Percentiles rank a stretch among this genome's conserved stretches.
phyloP scores from a whole-genome alignment of 2,888 invertebrate genomes.

The Chouioia cunea region DNA sequence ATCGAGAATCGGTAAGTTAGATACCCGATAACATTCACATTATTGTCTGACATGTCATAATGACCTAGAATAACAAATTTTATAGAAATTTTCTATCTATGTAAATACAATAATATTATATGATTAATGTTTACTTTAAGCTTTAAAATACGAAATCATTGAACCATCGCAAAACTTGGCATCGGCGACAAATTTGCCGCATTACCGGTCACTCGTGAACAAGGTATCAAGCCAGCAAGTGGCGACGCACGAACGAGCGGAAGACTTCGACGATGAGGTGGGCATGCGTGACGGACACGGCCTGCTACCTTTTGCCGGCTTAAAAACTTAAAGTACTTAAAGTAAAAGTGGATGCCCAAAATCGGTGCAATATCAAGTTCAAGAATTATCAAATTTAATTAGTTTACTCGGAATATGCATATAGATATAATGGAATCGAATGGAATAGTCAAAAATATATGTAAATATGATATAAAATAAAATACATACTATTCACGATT shows the following conservation, averaged over 20 bases:
- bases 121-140: not conserved
- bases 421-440: no score
- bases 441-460: no score
- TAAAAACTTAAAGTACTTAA: no score
- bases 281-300: slow-evolving; percentile 3
- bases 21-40: slow-evolving; percentile 15
- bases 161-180: not conserved
- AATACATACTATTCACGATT: no score
- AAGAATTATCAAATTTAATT: slow-evolving; percentile 24
- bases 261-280: slow-evolving; percentile 21
- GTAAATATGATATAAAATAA: no score
- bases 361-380: slow-evolving; percentile 34
- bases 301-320: slow-evolving; percentile 30
- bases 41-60: not conserved
- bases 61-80: not conserved
- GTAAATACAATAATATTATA: no score
- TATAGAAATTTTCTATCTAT: no score
- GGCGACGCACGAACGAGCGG: slow-evolving; percentile 34
- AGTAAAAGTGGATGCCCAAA: slow-evolving; percentile 38
- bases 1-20: slow-evolving; percentile 37
- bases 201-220: slow-evolving; percentile 6
- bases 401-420: slow-evolving; percentile 1
- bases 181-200: slow-evolving; percentile 13
- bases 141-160: not conserved
- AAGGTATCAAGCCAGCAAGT: slow-evolving; percentile 18